Percentiles rank a stretch among this genome's conserved stretches.
phyloP scores from a whole-genome alignment of 2,113 vertebrate species.

The Malurus melanocephalus region DNA sequence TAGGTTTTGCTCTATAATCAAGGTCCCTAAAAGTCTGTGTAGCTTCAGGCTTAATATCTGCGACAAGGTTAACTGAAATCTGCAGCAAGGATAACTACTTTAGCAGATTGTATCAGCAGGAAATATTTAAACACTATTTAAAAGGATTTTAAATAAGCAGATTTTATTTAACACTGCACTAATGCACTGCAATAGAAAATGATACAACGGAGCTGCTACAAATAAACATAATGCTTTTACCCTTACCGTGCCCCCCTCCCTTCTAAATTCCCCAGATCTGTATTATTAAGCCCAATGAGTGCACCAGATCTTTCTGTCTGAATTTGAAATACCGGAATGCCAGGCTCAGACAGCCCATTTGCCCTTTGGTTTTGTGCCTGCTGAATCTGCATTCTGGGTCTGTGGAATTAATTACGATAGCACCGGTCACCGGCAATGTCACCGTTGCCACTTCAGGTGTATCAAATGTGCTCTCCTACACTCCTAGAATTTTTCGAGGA shows the following conservation, averaged over 20 bases:
- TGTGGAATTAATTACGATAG: slow-evolving; percentile 21
- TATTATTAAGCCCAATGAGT: slow-evolving; percentile 57
- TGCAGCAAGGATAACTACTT: slow-evolving; percentile 80
- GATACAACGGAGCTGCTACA: slow-evolving; percentile 71
- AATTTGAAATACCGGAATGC: slow-evolving; percentile 51
- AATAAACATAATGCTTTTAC: slow-evolving; percentile 71
- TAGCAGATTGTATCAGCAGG: slow-evolving; percentile 76
- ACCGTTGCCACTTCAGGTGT: slow-evolving; percentile 8
- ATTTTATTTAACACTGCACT: slow-evolving; percentile 80
- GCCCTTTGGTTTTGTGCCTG: slow-evolving; percentile 52
- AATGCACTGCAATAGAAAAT: slow-evolving; percentile 70
- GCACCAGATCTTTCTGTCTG: slow-evolving; percentile 46
- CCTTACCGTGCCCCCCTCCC: background rate
- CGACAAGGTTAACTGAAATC: slow-evolving; percentile 81
- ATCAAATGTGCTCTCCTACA: background rate
- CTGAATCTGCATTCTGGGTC: slow-evolving; percentile 38
- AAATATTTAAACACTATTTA: slow-evolving; percentile 81
- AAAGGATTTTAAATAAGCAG: slow-evolving; percentile 84
- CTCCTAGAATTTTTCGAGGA: background rate
- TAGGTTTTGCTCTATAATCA: slow-evolving; percentile 72
- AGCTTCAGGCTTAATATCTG: slow-evolving; percentile 75
- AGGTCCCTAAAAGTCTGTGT: slow-evolving; percentile 72
- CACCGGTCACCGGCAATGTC: slow-evolving; percentile 37
- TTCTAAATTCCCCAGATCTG: slow-evolving; percentile 51
- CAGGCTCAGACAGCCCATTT: slow-evolving; percentile 42